Evolutionary conservation across 1,140 invertebrate species (phyloP).

Genomic region (Heliconius himera): DNA sequence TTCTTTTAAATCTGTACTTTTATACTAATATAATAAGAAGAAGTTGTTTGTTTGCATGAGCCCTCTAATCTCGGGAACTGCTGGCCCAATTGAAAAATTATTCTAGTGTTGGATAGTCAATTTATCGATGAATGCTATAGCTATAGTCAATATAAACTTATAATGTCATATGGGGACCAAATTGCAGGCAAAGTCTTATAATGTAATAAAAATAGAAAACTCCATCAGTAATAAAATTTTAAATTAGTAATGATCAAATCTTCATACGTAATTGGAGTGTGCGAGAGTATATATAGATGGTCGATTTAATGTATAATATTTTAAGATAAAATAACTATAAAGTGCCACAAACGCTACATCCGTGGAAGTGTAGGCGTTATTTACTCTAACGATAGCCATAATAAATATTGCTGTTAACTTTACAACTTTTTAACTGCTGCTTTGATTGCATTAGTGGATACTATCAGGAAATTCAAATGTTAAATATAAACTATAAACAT

Average conservation of each 20-base stretch:
- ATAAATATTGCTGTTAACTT: constrained; percentile 12
- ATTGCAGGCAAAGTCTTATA: too few species aligned
- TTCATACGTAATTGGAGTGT: not conserved
- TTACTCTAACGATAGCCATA: not conserved
- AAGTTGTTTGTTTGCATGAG: too few species aligned
- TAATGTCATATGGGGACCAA: too few species aligned
- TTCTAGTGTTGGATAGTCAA: too few species aligned
- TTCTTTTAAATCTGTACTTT: not conserved
- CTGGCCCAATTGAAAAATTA: too few species aligned
- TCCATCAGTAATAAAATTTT: not conserved
- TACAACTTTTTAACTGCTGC: constrained; percentile 4
- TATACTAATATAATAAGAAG: too few species aligned
- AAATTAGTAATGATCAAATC: not conserved
- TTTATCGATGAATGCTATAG: too few species aligned
- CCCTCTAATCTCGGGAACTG: too few species aligned
- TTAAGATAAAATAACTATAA: constrained; percentile 13
- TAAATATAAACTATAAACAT: not conserved
- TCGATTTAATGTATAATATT: not conserved
- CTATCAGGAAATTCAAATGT: not conserved
- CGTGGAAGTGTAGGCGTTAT: not conserved
- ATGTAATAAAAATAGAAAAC: not conserved
- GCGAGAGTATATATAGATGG: not conserved
- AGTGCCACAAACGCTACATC: not conserved
- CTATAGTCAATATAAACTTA: too few species aligned
- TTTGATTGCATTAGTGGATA: constrained; percentile 10